Conservation (phyloP, 2,888 invertebrate genomes). For the Chalcis sispes region DNA sequence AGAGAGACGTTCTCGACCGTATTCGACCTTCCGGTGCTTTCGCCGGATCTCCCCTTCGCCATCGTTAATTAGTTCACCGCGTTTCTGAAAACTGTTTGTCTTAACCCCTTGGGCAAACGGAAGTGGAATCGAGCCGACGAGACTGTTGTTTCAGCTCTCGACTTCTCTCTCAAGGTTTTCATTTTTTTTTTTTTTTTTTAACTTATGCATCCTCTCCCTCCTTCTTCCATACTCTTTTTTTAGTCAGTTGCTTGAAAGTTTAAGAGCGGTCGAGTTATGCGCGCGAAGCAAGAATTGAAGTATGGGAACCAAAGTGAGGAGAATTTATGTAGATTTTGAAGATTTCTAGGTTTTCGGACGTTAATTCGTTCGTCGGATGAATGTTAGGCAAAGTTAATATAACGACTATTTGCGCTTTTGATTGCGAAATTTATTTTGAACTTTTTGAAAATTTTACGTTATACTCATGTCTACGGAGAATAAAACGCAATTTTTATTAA, state of each 20-base stretch:
- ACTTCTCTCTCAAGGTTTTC: background rate
- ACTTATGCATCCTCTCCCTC: background rate
- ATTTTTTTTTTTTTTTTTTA: background rate
- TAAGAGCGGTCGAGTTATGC: background rate
- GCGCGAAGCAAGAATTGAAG: background rate
- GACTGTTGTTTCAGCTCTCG: constrained; percentile 67
- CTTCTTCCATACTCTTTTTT: background rate
- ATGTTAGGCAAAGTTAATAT: no score
- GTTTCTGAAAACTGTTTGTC: constrained; percentile 70
- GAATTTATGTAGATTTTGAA: background rate
- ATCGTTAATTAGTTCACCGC: constrained; percentile 72
- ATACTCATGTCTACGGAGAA: no score
- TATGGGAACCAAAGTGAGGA: background rate
- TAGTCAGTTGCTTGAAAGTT: background rate
- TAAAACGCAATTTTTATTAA: no score
- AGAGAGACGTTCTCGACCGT: no score
- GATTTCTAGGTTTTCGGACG: no score
- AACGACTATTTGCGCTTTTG: no score
- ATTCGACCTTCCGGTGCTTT: no score
- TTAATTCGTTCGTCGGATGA: no score
- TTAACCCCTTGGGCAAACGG: constrained; percentile 63
- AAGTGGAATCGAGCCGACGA: constrained; percentile 60
- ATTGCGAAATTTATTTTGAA: no score
- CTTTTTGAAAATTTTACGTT: no score
- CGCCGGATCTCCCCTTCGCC: constrained; percentile 36